Conservation (phyloP, 2,888 invertebrate species). For the Metacarcinus magister region DNA sequence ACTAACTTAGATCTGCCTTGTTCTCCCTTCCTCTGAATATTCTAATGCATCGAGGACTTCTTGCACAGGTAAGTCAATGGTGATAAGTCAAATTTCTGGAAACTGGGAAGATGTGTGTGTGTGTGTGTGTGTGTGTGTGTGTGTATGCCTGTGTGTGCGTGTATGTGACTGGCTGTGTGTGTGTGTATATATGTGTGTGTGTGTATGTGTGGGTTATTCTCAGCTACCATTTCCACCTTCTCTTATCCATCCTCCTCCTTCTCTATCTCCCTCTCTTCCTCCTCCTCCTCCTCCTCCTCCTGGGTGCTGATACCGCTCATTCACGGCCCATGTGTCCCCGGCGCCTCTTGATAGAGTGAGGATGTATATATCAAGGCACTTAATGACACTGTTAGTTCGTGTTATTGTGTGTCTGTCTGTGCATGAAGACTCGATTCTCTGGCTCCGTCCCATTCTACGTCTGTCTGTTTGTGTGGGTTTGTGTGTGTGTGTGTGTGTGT, state of each 20-base stretch:
- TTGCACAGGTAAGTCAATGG: background rate
- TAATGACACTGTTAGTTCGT: constrained; percentile 26
- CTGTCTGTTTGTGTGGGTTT: no score
- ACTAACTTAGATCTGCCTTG: background rate
- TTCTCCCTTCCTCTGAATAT: background rate
- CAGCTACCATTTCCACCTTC: background rate
- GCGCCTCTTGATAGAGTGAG: constrained; percentile 3
- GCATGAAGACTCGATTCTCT: constrained; percentile 8
- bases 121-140: background rate
- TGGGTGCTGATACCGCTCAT: background rate
- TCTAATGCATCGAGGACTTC: constrained; percentile 26
- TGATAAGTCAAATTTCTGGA: background rate
- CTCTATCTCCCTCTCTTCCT: background rate
- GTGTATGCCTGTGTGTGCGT: background rate
- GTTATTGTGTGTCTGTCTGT: constrained; percentile 11
- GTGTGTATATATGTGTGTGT: constrained; percentile 59
- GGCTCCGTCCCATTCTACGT: background rate
- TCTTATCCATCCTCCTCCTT: background rate
- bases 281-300: constrained; percentile 17
- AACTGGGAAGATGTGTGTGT: background rate
- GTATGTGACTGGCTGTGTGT: constrained; percentile 58
- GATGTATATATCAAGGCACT: constrained; percentile 26
- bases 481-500: no score
- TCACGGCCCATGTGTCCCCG: constrained; percentile 27
- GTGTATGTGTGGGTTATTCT: background rate